phyloP scores from a whole-genome alignment of 1,140 invertebrate genomes.

The silkworm (Bombyx mori) region DNA sequence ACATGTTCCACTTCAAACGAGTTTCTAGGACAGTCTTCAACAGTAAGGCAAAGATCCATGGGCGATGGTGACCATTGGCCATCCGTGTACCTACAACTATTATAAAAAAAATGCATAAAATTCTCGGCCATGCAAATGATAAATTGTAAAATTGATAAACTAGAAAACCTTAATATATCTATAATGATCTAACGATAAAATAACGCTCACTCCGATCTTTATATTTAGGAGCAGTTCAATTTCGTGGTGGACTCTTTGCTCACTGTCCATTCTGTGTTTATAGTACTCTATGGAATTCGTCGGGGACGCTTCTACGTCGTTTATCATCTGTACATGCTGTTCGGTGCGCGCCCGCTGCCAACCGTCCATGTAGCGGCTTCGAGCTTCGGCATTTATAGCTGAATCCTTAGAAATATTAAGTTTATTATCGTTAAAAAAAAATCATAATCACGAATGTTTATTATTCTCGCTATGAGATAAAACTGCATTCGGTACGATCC shows the following conservation, averaged over 20 bases:
- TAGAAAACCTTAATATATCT: not conserved
- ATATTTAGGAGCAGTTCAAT: conserved; percentile 37
- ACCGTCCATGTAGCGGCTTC: conserved; percentile 29
- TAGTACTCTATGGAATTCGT: conserved; percentile 20
- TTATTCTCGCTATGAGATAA: too few relatives aligned
- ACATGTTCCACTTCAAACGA: too few relatives aligned
- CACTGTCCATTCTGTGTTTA: conserved; percentile 29
- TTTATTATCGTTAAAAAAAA: too few relatives aligned
- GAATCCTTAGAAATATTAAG: conserved; percentile 21
- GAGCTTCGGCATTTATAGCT: conserved; percentile 23
- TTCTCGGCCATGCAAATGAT: too few relatives aligned
- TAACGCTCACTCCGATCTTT: conserved; percentile 26
- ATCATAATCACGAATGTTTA: too few relatives aligned
- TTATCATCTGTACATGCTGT: conserved; percentile 28
- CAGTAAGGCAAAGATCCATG: too few relatives aligned
- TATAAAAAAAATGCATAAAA: too few relatives aligned
- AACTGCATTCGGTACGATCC: too few relatives aligned
- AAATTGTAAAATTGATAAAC: too few relatives aligned
- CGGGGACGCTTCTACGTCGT: conserved; percentile 21
- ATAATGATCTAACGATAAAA: not conserved
- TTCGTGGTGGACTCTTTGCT: conserved; percentile 39
- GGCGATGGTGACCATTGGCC: too few relatives aligned
- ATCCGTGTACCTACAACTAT: too few relatives aligned
- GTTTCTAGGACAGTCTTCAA: too few relatives aligned
- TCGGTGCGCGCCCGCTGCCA: conserved; percentile 41